Evolutionary conservation across 92 coral and sea anemone genomes (phyloP).

Genomic region (Nematostella vectensis): DNA sequence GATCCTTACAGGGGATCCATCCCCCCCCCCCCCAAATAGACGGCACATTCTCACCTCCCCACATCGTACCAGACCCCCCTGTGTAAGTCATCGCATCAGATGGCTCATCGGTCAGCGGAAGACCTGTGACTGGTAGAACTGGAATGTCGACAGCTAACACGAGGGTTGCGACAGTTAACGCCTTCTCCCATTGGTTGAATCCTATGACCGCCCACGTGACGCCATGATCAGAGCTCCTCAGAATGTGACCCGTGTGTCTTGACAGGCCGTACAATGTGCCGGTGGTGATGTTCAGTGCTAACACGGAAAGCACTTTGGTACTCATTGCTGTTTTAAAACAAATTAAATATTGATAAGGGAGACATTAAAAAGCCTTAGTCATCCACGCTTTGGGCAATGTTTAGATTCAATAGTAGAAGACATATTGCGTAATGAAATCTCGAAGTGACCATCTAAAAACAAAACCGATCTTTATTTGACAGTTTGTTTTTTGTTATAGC

Average conservation of each 20-base stretch:
- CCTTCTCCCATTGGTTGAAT: slow-evolving; percentile 15
- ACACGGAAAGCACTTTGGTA: slow-evolving; percentile 4
- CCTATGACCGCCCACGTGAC: slow-evolving; percentile 17
- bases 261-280: slow-evolving; percentile 9
- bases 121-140: slow-evolving; percentile 4
- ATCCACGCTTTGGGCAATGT: no score
- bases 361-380: no score
- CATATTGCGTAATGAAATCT: no score
- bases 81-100: slow-evolving; percentile 2
- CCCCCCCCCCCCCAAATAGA: no score
- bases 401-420: no score
- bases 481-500: no score
- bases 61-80: slow-evolving; percentile 1
- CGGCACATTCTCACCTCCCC: slow-evolving; percentile 7
- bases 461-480: no score
- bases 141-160: slow-evolving; percentile 16
- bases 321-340: slow-evolving; percentile 15
- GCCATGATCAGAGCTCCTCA: slow-evolving; percentile 1
- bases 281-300: slow-evolving; percentile 9
- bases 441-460: no score
- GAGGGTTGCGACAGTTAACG: not conserved
- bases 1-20: no score
- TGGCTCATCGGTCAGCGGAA: slow-evolving; percentile 8
- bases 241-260: not conserved
- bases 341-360: no score